phyloP scores from a whole-genome alignment of 2,888 invertebrate genomes.

The Lasiommata megera region DNA sequence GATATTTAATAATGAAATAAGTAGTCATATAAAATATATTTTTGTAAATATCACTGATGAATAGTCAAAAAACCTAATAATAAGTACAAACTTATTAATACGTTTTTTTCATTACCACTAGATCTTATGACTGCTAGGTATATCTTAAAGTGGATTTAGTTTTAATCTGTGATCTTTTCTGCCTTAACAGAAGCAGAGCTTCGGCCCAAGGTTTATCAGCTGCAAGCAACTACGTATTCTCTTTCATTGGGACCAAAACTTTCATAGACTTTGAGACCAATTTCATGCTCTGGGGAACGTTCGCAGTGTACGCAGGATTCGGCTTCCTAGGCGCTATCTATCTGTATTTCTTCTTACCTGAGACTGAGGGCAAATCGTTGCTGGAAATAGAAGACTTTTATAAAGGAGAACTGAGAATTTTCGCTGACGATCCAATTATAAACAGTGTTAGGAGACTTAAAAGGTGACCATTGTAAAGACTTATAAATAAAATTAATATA shows the following conservation, averaged over 20 bases:
- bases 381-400: constrained; percentile 76
- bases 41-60: no score
- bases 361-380: constrained; percentile 78
- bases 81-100: no score
- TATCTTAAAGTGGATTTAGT: no score
- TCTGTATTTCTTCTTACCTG: constrained; percentile 76
- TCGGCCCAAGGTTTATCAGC: constrained; percentile 78
- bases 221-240: constrained; percentile 75
- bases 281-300: constrained; percentile 70
- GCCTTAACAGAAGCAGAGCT: constrained; percentile 69
- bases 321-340: constrained; percentile 70
- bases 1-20: no score
- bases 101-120: no score
- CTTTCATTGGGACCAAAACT: constrained; percentile 77
- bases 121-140: no score
- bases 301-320: constrained; percentile 70
- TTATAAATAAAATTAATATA: background rate
- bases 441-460: constrained; percentile 57
- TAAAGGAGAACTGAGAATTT: constrained; percentile 55
- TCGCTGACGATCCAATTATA: constrained; percentile 67
- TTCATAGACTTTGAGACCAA: constrained; percentile 69
- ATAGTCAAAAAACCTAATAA: no score
- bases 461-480: constrained; percentile 34
- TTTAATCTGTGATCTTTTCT: background rate
- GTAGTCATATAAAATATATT: no score